Percentiles rank a stretch among this genome's conserved stretches.
Conservation (phyloP, 2,888 invertebrate genomes). For the Bugulina stolonifera region DNA sequence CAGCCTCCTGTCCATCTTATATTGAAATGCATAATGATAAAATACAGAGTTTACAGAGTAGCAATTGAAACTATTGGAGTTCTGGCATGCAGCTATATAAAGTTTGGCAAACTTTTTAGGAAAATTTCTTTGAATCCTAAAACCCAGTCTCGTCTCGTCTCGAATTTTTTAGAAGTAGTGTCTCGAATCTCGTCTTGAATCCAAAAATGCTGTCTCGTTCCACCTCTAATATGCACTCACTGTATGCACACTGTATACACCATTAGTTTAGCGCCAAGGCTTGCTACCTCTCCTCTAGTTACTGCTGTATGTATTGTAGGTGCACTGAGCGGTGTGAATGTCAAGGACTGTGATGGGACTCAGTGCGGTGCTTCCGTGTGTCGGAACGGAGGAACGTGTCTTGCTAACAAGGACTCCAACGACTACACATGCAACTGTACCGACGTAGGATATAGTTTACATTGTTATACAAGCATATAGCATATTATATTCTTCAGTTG, state of each 20-base stretch:
- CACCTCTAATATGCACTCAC: background rate
- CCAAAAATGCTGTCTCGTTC: background rate
- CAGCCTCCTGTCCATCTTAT: no score
- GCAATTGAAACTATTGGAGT: no score
- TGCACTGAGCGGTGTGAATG: slow-evolving; percentile 17
- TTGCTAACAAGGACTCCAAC: background rate
- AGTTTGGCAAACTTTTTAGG: no score
- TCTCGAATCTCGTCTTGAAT: no score
- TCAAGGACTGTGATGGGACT: slow-evolving; percentile 8
- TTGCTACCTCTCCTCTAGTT: background rate
- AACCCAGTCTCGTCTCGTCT: no score
- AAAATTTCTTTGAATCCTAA: no score
- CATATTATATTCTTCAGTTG: no score
- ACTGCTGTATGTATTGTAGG: slow-evolving; percentile 6
- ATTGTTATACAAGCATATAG: no score
- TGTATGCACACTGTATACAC: background rate
- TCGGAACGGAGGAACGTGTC: background rate
- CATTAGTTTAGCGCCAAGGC: background rate
- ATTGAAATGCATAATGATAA: no score
- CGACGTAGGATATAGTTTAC: background rate
- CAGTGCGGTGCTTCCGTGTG: background rate
- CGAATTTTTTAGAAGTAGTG: no score
- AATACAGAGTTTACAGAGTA: no score
- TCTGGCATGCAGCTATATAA: no score
- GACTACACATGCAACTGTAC: slow-evolving; percentile 10